A percentile compares a stretch with the other conserved stretches of the same genome.
Evolutionary conservation across 2,888 invertebrate genomes (phyloP).

Genomic region (Drosophila prolongata): DNA sequence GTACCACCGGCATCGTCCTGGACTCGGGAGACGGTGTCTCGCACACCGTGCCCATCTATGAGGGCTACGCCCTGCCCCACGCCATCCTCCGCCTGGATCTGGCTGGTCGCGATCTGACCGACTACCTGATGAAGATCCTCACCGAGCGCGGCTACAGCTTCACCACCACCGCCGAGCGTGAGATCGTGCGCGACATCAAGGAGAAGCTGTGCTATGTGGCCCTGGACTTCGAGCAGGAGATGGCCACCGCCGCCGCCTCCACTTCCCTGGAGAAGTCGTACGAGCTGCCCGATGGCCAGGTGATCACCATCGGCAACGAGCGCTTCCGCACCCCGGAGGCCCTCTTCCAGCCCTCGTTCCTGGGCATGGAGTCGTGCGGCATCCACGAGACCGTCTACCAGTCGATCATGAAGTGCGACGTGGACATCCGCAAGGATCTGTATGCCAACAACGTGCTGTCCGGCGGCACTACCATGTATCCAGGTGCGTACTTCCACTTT

Average conservation of each 20-base stretch:
- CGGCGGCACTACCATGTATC: slow-evolving; percentile 95
- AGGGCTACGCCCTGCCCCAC: slow-evolving; percentile 96
- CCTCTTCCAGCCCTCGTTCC: slow-evolving; percentile 96
- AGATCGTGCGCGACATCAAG: slow-evolving; percentile 98
- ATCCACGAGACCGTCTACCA: slow-evolving; percentile 98
- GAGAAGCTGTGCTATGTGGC: slow-evolving; percentile 97
- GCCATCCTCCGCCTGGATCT: slow-evolving; percentile 96
- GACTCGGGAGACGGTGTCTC: slow-evolving; percentile 98
- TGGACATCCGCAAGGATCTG: slow-evolving; percentile 96
- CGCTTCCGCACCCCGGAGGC: slow-evolving; percentile 97
- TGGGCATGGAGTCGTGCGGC: slow-evolving; percentile 93
- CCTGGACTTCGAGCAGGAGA: slow-evolving; percentile 96
- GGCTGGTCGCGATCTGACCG: slow-evolving; percentile 96
- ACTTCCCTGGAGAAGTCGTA: slow-evolving; percentile 97
- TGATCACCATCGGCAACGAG: slow-evolving; percentile 96
- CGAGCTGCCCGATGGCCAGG: slow-evolving; percentile 96
- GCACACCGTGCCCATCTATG: slow-evolving; percentile 97
- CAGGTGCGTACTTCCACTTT: slow-evolving; percentile 85
- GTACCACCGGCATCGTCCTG: slow-evolving; percentile 98
- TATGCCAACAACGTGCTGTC: slow-evolving; percentile 97
- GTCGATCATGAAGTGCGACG: slow-evolving; percentile 98
- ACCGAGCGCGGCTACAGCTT: slow-evolving; percentile 96
- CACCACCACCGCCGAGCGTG: slow-evolving; percentile 96
- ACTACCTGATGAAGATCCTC: slow-evolving; percentile 97
- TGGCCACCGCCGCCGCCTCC: slow-evolving; percentile 96